phyloP scores from a whole-genome alignment of 2,797 vertebrate species.

The Lepilemur ruficaudatus region DNA sequence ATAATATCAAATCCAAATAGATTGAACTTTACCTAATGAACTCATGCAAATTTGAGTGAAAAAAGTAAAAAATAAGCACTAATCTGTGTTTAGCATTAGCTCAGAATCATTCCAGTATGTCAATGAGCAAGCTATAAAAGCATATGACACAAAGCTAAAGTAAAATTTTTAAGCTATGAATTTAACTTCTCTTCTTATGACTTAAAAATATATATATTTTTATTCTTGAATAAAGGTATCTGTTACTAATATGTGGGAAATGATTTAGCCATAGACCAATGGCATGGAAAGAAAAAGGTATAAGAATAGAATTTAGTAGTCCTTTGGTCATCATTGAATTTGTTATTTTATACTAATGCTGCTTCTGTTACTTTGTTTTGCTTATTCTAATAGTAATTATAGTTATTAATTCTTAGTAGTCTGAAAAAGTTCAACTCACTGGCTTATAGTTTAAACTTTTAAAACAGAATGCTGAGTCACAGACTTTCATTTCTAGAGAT shows the following conservation, averaged over 20 bases:
- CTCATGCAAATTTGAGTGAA: background rate
- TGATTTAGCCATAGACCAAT: background rate
- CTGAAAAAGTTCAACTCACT: background rate
- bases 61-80: background rate
- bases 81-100: background rate
- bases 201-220: background rate
- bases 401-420: background rate
- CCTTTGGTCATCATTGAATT: background rate
- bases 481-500: background rate
- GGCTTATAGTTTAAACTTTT: background rate
- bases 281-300: background rate
- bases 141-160: background rate
- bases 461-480: background rate
- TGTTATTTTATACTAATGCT: background rate
- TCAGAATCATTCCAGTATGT: background rate
- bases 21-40: background rate
- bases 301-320: background rate
- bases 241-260: background rate
- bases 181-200: background rate
- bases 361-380: background rate
- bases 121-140: background rate
- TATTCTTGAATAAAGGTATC: background rate
- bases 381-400: background rate
- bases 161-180: background rate
- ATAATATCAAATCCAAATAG: background rate